Evolutionary conservation across 2,113 vertebrate genomes (phyloP), one percentile per base, ranked within the genome.

Genomic region (Poeciliopsis occidentalis): DNA sequence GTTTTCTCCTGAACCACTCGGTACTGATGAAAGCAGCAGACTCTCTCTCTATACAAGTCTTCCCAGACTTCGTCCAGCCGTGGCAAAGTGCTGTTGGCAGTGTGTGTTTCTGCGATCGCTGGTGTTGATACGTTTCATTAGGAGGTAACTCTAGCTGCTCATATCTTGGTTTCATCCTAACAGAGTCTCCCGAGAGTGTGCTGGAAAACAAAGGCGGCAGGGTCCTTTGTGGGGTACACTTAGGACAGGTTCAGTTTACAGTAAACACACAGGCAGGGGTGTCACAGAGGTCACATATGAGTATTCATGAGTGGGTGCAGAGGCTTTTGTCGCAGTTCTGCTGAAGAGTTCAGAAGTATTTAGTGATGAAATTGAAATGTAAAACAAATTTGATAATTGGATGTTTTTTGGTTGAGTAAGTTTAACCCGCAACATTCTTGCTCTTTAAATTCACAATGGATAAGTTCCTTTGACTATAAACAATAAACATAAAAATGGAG

Each of bases 221-320:
- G 84, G 71, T 78, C 85, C 70, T 89, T 82, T 85, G 79, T 74
- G 83, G 73, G 84, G 85, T 86, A 71, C 79, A 69, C 82, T 70
- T 17, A 87, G 78, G 79, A 82, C 85, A 67, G 83, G 75, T 87
- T 88, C 77, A 85, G 89, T 95, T 95, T 93, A 94, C 91, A 90
- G 91, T 94, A 93, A 92, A 93, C 90, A 92, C 83, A 73, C 62
- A 54, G 84, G 60, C 86, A 77, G 85, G 89, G 87, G 84, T 72
- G 73, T 75, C 69, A 64, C 73, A 80, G 78, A 82, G 91, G 92
- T 92, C 89, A 89, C 51, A 17, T 80, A 76, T 81, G 83, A 85
- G 78, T 86, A 75, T 87, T 76, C 84, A 78, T 82, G 75, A 85
- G 68, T 79, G 85, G 73, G 72, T 77, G 78, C 68, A 75, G 84